A percentile compares a stretch with the other conserved stretches of the same genome.
Conservation (phyloP, 2,113 vertebrate species). For the Pelecanoides urinatrix region DNA sequence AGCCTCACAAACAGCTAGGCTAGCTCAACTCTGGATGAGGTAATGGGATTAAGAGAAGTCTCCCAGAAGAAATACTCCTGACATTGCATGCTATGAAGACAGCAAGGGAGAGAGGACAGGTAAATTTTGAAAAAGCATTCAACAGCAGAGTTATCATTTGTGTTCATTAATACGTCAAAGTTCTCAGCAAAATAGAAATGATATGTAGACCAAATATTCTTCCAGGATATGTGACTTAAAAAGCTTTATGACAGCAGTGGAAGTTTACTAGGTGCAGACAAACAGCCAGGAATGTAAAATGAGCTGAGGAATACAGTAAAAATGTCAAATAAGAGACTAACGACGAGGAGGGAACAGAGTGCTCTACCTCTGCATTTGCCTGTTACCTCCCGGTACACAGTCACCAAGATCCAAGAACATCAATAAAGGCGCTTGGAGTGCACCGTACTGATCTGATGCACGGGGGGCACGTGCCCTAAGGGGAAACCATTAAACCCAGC, state of each 20-base stretch:
- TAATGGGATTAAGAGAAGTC: background rate
- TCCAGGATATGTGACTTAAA: background rate
- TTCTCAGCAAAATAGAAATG: background rate
- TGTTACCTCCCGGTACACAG: rapidly evolving
- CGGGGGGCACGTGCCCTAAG: background rate
- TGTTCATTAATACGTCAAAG: background rate
- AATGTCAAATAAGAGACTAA: background rate
- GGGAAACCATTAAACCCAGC: background rate
- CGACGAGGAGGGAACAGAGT: rapidly evolving
- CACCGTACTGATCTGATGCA: background rate
- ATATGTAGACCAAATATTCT: background rate
- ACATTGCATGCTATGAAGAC: background rate
- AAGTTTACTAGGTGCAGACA: background rate
- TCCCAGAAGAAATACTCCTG: background rate
- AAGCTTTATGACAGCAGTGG: background rate
- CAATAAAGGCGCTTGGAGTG: background rate
- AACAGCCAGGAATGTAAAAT: background rate
- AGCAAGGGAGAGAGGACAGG: background rate
- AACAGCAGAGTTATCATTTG: background rate
- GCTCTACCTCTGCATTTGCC: background rate
- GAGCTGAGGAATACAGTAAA: background rate
- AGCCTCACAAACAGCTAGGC: background rate
- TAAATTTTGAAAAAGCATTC: background rate
- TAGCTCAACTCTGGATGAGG: background rate
- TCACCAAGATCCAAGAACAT: background rate